These are phyloP conservation scores for Tangara arthus DNA, from an alignment of 2,797 vertebrate species.

Conservation along the genomic window DNA sequence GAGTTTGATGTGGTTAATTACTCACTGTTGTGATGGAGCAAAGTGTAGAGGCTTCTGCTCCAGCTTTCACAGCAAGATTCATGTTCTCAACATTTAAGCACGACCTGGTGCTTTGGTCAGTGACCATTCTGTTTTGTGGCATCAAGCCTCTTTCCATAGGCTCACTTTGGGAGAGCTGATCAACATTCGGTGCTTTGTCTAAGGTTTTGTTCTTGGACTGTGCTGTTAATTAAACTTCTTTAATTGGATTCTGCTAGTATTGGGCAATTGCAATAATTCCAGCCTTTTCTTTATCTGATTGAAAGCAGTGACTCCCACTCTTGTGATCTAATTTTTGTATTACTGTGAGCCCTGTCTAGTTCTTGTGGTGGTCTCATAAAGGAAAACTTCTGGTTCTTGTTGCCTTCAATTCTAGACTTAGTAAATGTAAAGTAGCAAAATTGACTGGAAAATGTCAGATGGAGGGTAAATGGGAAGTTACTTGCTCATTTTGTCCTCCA, in stretches of 20 bases:
- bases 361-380: not conserved
- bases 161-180: not conserved
- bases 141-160: not conserved
- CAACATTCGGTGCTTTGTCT: not conserved
- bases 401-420: not conserved
- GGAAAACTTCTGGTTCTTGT: not conserved
- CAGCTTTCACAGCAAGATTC: not conserved
- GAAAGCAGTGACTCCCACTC: not conserved
- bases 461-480: not conserved
- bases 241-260: not conserved
- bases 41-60: not conserved
- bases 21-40: not conserved
- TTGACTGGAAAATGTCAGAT: not conserved
- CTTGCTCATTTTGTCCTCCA: not conserved
- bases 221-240: not conserved
- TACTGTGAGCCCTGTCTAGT: not conserved
- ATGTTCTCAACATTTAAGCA: not conserved
- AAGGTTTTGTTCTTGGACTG: not conserved
- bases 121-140: not conserved
- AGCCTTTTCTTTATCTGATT: not conserved
- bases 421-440: not conserved
- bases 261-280: not conserved
- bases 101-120: not conserved
- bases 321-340: not conserved
- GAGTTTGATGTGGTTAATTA: not conserved